Percentiles rank a stretch among this genome's conserved stretches.
These are phyloP conservation scores for Halcyon malimbica DNA, from an alignment of 2,113 vertebrate species.

Conservation along the genomic window DNA sequence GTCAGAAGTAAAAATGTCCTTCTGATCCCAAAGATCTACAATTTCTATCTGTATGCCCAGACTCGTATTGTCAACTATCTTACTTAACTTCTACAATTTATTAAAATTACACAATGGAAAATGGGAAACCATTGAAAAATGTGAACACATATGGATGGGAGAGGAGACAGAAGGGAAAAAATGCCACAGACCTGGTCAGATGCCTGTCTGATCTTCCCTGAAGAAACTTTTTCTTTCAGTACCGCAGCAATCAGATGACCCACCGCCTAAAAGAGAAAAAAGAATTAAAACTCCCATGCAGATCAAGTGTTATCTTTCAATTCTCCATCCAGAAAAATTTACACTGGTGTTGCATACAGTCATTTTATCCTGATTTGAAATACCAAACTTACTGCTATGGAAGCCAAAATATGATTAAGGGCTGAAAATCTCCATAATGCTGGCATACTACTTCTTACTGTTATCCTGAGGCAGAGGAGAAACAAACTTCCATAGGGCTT, in stretches of 20 bases:
- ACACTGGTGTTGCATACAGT: not conserved
- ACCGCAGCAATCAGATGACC: constrained; percentile 86
- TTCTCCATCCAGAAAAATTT: not conserved
- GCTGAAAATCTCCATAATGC: not conserved
- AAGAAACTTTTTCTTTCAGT: constrained; percentile 85
- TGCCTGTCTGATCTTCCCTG: constrained; percentile 78
- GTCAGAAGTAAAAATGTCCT: not conserved
- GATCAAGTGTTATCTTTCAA: not conserved
- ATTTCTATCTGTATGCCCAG: rapidly evolving
- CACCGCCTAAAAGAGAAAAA: constrained; percentile 80
- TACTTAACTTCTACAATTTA: not conserved
- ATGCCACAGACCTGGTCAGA: constrained; percentile 81
- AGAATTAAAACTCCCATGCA: not conserved
- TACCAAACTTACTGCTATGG: not conserved
- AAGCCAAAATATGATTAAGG: not conserved
- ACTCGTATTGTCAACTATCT: not conserved
- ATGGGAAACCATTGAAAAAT: not conserved
- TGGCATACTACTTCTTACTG: not conserved
- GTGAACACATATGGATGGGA: not conserved
- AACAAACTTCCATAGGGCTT: no score
- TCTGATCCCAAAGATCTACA: not conserved
- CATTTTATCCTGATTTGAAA: not conserved
- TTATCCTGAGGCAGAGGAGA: no score
- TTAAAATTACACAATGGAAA: not conserved
- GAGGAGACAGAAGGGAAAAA: not conserved